phyloP scores from a whole-genome alignment of 2,797 vertebrate genomes.

The Distichodus sexfasciatus region DNA sequence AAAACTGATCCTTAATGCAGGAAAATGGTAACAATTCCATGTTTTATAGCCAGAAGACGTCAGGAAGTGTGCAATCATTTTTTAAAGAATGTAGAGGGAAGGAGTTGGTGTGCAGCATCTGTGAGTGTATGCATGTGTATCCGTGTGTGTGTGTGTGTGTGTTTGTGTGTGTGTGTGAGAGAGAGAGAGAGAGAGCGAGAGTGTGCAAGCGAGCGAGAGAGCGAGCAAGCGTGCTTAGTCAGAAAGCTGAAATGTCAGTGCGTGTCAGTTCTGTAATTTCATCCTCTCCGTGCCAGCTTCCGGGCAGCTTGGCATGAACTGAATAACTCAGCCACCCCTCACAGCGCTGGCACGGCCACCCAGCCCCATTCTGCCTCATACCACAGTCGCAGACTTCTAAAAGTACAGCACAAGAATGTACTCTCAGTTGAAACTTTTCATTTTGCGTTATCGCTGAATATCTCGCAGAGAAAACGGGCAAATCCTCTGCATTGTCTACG shows the following conservation, averaged over 20 bases:
- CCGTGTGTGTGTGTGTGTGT: background rate
- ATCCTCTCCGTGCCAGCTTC: conserved; percentile 56
- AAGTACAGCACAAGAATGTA: background rate
- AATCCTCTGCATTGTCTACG: background rate
- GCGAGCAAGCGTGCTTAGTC: background rate
- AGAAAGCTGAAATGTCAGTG: conserved; percentile 51
- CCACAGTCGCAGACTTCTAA: conserved; percentile 3
- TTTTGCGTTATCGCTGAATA: background rate
- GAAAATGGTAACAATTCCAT: too few relatives aligned
- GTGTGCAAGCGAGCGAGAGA: background rate
- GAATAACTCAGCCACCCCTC: conserved; percentile 42
- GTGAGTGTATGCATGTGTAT: background rate
- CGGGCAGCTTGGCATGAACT: conserved; percentile 54
- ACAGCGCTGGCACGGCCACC: conserved; percentile 10
- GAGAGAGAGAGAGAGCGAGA: background rate
- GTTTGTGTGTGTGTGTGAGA: background rate
- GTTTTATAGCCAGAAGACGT: too few relatives aligned
- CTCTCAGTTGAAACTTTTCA: background rate
- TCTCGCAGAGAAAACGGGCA: background rate
- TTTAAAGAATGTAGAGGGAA: too few relatives aligned
- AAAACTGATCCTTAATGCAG: too few relatives aligned
- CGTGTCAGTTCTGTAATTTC: conserved; percentile 55
- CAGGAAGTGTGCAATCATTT: too few relatives aligned
- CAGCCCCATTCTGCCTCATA: background rate
- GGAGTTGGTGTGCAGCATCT: too few relatives aligned